Evolutionary conservation across 2,888 invertebrate species (phyloP).

Genomic region (Priocnemis perturbator): DNA sequence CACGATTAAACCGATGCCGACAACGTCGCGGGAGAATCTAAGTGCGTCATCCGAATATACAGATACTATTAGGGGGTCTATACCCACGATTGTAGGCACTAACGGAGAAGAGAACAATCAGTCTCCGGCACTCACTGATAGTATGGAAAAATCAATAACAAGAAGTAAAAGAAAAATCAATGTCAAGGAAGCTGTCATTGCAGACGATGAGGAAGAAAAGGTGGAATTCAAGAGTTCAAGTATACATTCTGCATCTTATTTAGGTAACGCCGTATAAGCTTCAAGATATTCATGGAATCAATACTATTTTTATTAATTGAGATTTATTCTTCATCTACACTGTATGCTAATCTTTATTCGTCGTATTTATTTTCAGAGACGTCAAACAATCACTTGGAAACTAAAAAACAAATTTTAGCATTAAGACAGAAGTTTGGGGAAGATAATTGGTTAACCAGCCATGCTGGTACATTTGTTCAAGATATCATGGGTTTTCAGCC

Average conservation of each 20-base stretch:
- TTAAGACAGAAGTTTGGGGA: constrained; percentile 79
- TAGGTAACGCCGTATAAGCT: constrained; percentile 47
- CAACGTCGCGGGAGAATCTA: constrained; percentile 47
- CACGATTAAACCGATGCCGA: constrained; percentile 52
- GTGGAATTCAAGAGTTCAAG: constrained; percentile 56
- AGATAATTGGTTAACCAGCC: constrained; percentile 78
- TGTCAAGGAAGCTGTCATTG: constrained; percentile 74
- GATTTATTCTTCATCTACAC: background rate
- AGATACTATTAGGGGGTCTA: constrained; percentile 25
- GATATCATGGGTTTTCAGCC: constrained; percentile 78
- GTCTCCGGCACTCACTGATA: constrained; percentile 39
- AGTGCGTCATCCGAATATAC: constrained; percentile 45
- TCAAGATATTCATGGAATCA: too few relatives aligned
- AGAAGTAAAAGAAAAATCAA: constrained; percentile 64
- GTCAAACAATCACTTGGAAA: constrained; percentile 77
- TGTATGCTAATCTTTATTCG: background rate
- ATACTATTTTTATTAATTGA: background rate
- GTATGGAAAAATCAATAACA: constrained; percentile 40
- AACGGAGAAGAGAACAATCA: constrained; percentile 11
- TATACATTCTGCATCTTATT: constrained; percentile 57
- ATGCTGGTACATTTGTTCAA: constrained; percentile 77
- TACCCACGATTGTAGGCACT: too few relatives aligned
- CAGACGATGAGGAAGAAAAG: constrained; percentile 74
- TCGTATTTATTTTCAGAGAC: constrained; percentile 56
- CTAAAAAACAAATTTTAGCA: constrained; percentile 79